These are phyloP conservation scores for Pelvicachromis taeniatus DNA, from an alignment of 2,113 vertebrate species.

Conservation along the genomic window DNA sequence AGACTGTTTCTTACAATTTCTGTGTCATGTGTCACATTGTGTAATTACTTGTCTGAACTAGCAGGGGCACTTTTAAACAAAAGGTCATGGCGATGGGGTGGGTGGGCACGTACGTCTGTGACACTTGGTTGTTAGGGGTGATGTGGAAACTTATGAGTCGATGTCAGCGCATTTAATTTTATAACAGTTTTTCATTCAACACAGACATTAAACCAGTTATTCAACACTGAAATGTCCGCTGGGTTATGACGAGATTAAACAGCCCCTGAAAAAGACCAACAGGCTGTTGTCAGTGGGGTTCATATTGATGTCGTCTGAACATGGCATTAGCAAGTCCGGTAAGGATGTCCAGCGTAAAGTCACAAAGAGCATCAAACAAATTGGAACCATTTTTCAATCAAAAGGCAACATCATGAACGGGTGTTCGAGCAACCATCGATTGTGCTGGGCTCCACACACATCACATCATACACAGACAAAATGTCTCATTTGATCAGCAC, in stretches of 20 bases:
- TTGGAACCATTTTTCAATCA: background rate
- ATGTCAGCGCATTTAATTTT: background rate
- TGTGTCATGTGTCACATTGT: background rate
- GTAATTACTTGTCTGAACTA: background rate
- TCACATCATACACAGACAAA: background rate
- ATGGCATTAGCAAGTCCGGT: background rate
- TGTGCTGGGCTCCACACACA: background rate
- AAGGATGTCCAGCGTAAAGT: background rate
- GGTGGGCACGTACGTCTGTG: background rate
- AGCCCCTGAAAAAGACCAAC: background rate
- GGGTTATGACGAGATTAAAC: background rate
- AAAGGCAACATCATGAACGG: background rate
- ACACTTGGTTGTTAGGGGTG: background rate
- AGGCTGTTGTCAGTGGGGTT: background rate
- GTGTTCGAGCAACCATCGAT: background rate
- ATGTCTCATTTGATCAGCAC: background rate
- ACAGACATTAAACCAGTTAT: background rate
- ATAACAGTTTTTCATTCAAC: background rate
- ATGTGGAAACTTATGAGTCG: background rate
- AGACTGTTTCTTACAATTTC: background rate
- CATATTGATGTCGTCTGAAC: background rate
- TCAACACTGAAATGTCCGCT: background rate
- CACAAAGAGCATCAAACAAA: background rate
- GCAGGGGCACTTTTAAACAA: background rate
- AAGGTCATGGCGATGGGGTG: background rate